Evolutionary conservation across 1,140 invertebrate genomes (phyloP).

Genomic region (Lysiphlebus fabarum): DNA sequence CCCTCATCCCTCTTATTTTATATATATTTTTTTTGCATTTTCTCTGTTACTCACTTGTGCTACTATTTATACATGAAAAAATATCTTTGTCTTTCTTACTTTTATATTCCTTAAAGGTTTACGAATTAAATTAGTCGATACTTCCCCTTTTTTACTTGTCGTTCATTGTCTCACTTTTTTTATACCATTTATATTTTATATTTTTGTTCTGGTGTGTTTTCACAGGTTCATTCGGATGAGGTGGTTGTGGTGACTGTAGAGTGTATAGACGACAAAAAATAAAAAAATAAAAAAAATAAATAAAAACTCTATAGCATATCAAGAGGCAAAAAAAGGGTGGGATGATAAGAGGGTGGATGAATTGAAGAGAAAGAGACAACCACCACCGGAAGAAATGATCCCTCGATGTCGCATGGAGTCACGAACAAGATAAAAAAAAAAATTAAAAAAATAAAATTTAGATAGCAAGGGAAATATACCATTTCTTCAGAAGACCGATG

Average conservation of each 20-base stretch:
- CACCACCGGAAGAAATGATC: slow-evolving; percentile 24
- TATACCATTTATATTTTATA: no score
- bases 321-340: not conserved
- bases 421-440: slow-evolving; percentile 23
- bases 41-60: no score
- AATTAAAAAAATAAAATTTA: not conserved
- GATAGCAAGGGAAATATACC: not conserved
- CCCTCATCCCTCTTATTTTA: no score
- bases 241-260: no score
- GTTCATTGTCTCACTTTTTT: no score
- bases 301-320: no score
- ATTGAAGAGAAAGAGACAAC: slow-evolving; percentile 16
- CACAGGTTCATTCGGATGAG: no score
- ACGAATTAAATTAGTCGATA: slow-evolving; percentile 30
- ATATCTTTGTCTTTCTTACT: slow-evolving; percentile 10
- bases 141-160: not conserved
- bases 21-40: no score
- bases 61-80: no score
- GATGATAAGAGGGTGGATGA: slow-evolving; percentile 7
- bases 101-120: slow-evolving; percentile 29
- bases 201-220: slow-evolving; percentile 3
- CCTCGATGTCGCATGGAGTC: slow-evolving; percentile 27
- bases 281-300: no score
- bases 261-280: no score
- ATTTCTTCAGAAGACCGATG: slow-evolving; percentile 18